Conservation (phyloP, 1,140 invertebrate genomes). For the Hetaerina americana region DNA sequence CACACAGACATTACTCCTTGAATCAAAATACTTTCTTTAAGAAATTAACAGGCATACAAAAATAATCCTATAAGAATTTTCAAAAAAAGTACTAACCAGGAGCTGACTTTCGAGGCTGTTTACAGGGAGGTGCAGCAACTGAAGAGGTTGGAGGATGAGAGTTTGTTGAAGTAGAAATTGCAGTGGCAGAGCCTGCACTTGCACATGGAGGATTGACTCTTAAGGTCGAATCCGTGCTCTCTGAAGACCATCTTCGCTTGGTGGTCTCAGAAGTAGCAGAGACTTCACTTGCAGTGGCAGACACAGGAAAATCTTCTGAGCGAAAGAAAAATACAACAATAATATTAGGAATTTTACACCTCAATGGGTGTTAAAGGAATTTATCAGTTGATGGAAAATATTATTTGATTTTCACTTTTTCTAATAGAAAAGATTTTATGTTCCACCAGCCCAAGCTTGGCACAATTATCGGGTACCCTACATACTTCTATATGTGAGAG, state of each 20-base stretch:
- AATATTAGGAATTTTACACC: too few species aligned
- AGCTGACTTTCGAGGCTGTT: constrained; percentile 32
- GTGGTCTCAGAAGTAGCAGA: not conserved
- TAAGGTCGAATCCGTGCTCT: constrained; percentile 11
- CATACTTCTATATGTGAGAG: too few species aligned
- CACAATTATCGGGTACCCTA: too few species aligned
- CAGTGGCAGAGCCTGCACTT: constrained; percentile 11
- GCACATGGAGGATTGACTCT: not conserved
- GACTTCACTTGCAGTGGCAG: not conserved
- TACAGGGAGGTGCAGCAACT: constrained; percentile 15
- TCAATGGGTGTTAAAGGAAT: too few species aligned
- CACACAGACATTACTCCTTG: too few species aligned
- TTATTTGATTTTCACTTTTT: too few species aligned
- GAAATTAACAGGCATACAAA: too few species aligned
- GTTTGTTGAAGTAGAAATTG: constrained; percentile 12
- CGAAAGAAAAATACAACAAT: not conserved
- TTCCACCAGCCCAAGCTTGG: too few species aligned
- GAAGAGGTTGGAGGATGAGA: constrained; percentile 18
- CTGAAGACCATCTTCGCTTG: constrained; percentile 14
- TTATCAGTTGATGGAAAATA: too few species aligned
- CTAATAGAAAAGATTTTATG: too few species aligned
- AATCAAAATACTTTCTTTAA: too few species aligned
- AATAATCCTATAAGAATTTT: too few species aligned
- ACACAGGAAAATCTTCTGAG: not conserved
- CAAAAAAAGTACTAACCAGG: constrained; percentile 30